phyloP scores from a whole-genome alignment of 2,113 vertebrate genomes.

The Albula goreensis region DNA sequence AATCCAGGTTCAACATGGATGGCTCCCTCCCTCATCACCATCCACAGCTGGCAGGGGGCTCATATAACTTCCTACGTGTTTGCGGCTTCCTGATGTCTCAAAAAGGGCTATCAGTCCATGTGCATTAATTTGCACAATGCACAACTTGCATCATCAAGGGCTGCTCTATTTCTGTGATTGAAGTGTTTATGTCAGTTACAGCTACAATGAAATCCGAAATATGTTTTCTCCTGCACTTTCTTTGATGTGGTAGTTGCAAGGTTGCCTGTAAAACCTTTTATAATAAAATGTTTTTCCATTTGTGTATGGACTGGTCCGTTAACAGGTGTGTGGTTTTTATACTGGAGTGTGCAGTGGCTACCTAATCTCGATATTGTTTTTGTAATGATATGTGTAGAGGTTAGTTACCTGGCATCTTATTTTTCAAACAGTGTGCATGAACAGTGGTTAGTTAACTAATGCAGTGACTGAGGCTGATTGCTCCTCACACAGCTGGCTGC shows the following conservation, averaged over 20 bases:
- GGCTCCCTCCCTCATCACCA: constrained; percentile 51
- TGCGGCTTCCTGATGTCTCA: constrained; percentile 16
- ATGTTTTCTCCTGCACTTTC: not conserved
- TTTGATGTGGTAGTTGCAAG: not conserved
- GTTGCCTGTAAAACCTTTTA: not conserved
- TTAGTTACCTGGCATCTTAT: not conserved
- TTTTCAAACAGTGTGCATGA: not conserved
- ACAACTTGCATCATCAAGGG: not conserved
- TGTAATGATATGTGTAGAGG: not conserved
- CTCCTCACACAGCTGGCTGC: not conserved
- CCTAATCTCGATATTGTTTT: not conserved
- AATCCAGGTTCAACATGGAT: constrained; percentile 59
- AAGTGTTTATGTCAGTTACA: not conserved
- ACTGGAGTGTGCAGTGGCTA: no score
- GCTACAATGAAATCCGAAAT: not conserved
- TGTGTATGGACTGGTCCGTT: not conserved
- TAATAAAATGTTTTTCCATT: not conserved
- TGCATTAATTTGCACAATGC: not conserved
- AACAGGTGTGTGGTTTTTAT: not conserved
- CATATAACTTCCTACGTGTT: constrained; percentile 50
- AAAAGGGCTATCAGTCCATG: constrained; percentile 32
- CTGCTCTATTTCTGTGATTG: not conserved
- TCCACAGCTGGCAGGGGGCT: constrained; percentile 57
- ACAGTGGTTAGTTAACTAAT: not conserved
- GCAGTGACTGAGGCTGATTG: not conserved